phyloP scores from a whole-genome alignment of 2,888 invertebrate species.

The Apamea monoglypha region DNA sequence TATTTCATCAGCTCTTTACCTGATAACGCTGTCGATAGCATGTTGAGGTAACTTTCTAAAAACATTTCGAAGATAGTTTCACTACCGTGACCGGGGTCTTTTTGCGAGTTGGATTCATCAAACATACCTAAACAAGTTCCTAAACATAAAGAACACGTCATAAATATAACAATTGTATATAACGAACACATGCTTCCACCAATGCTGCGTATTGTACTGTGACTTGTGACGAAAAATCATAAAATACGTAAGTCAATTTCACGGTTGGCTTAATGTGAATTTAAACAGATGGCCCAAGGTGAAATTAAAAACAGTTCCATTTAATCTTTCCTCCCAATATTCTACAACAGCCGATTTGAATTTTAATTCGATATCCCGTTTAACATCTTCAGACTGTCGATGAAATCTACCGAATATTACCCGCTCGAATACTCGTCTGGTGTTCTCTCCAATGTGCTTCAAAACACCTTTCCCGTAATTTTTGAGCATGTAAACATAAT shows the following conservation, averaged over 20 bases:
- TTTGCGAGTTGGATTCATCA: neutral
- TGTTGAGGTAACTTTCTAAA: constrained; percentile 71
- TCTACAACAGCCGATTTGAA: constrained; percentile 76
- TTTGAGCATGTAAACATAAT: constrained; percentile 77
- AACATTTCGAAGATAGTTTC: constrained; percentile 77
- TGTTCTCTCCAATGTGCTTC: constrained; percentile 70
- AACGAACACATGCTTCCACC: constrained; percentile 37
- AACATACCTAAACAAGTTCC: neutral
- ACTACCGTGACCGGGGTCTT: neutral
- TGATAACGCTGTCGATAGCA: constrained; percentile 70
- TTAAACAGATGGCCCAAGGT: constrained; percentile 51
- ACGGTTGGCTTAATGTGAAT: constrained; percentile 54
- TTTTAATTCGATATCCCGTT: constrained; percentile 72
- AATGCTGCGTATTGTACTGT: neutral
- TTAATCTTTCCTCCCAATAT: constrained; percentile 68
- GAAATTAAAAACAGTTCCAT: constrained; percentile 55
- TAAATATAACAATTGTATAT: constrained; percentile 16
- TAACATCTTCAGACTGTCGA: constrained; percentile 64
- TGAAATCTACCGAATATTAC: constrained; percentile 72
- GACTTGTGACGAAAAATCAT: constrained; percentile 16
- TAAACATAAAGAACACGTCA: constrained; percentile 14
- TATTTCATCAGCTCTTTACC: constrained; percentile 71
- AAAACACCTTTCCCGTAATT: constrained; percentile 70
- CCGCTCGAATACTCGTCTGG: constrained; percentile 71
- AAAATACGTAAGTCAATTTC: constrained; percentile 63